Percentiles rank a stretch among this genome's conserved stretches.
phyloP scores from a whole-genome alignment of 2,888 invertebrate species.

The Drosophila histrio region DNA sequence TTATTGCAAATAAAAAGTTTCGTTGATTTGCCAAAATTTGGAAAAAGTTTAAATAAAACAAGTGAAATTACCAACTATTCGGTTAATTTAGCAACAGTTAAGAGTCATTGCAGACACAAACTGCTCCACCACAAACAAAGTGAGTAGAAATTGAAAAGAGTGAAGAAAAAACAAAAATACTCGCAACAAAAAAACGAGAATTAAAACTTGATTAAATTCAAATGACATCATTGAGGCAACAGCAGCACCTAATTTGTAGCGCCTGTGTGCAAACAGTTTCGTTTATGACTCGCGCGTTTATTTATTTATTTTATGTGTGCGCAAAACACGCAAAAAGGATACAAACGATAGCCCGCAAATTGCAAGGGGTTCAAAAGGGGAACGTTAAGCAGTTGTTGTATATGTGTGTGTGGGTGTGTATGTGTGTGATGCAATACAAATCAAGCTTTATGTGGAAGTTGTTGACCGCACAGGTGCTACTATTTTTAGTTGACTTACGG shows the following conservation, averaged over 20 bases:
- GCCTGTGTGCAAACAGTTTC: conserved; percentile 22
- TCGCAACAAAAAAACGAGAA: conserved; percentile 13
- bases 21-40: conserved; percentile 28
- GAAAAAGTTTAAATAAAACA: conserved; percentile 35
- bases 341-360: conserved; percentile 26
- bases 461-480: conserved; percentile 49
- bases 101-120: neutral
- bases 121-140: neutral
- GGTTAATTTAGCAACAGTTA: neutral
- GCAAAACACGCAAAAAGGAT: conserved; percentile 64
- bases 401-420: conserved; percentile 10
- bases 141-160: conserved; percentile 9
- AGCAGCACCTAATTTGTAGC: conserved; percentile 48
- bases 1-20: conserved; percentile 49
- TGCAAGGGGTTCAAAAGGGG: conserved; percentile 22
- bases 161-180: conserved; percentile 4
- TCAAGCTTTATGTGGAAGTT: conserved; percentile 31
- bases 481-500: conserved; percentile 53
- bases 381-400: neutral
- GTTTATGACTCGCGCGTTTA: conserved; percentile 45
- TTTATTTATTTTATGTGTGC: conserved; percentile 63
- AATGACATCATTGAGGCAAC: conserved; percentile 65
- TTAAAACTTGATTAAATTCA: conserved; percentile 53
- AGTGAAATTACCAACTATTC: neutral
- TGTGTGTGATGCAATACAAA: conserved; percentile 26